Base-by-base conservation (phyloP, 2,113 vertebrate genomes). In the Planiliza haematocheilus region DNA sequence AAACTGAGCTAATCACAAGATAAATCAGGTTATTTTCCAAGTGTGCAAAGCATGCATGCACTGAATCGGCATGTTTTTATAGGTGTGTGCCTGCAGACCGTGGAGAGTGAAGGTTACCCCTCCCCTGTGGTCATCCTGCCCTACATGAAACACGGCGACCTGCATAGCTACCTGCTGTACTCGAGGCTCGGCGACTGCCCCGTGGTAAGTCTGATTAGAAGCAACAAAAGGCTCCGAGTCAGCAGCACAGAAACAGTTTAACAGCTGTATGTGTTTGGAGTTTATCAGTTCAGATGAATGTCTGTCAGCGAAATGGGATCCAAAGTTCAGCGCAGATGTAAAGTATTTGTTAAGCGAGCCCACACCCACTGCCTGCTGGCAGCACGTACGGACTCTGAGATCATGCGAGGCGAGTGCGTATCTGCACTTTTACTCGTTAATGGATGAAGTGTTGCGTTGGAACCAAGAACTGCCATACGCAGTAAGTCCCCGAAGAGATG, bases 111-210 rank as follows among this genome's bases (percentile, higher is more conserved):
- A 69, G 95, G 96, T 2, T 97, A 94, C 70, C 96, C 96, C 0
- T 96, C 95, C 11, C 96, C 96, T 2, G 96, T 97, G 66, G 96
- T 97, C 69, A 96, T 97, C 66, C 87, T 97, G 55, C 96, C 96
- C 2, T 97, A 96, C 81, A 97, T 97, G 96, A 97, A 97, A 34
- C 96, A 97, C 0, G 96, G 96, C 51, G 96, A 97, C 81, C 92
- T 97, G n/a, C 96, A 97, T 91, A 97, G 96, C 75, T 97, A 96
- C 86, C 95, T 97, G 75, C 94, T 97, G 0, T 97, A 97, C 76
- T 97, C 96, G 0, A 91, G 96, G 18, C 95, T 97, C 0, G 95
- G 96, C 34, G 96, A 97, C 82, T 93, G 91, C 68, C 96, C 96
- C 3, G 86, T 96, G 93, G 96, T 97, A 37, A 90, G 95, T 85